Conservation (phyloP, 2,797 vertebrate species). For the Acridotheres tristis region DNA sequence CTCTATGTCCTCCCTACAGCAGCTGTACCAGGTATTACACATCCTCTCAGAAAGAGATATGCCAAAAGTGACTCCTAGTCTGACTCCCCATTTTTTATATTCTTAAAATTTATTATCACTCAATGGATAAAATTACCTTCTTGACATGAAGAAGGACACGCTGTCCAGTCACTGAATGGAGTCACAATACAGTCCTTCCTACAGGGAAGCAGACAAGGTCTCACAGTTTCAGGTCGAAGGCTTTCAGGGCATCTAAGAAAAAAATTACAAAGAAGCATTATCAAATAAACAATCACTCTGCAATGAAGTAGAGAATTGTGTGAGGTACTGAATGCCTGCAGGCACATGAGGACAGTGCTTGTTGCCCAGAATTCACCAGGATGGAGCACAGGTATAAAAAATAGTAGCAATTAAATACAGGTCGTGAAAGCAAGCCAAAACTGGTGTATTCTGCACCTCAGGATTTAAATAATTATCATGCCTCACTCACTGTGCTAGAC, state of each 20-base stretch:
- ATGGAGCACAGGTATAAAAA: neutral
- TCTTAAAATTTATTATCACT: neutral
- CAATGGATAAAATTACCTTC: slow-evolving; percentile 79
- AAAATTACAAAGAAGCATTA: neutral
- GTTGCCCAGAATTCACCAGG: neutral
- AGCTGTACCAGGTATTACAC: neutral
- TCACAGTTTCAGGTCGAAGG: slow-evolving; percentile 90
- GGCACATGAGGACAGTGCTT: neutral
- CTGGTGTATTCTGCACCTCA: neutral
- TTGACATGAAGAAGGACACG: slow-evolving; percentile 85
- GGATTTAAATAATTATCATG: neutral
- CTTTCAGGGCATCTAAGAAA: slow-evolving; percentile 89
- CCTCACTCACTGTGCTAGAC: neutral
- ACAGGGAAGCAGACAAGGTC: slow-evolving; percentile 90
- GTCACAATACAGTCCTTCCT: slow-evolving; percentile 93
- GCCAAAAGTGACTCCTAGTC: neutral
- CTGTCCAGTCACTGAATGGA: slow-evolving; percentile 92
- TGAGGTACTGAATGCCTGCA: neutral
- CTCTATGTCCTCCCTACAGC: neutral
- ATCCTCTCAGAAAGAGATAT: neutral
- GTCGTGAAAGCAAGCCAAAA: neutral
- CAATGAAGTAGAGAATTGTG: neutral
- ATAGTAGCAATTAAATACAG: neutral
- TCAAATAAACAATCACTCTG: neutral
- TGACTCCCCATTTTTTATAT: neutral